Percentiles rank a stretch among this genome's conserved stretches.
These are phyloP conservation scores for Nyctibius grandis DNA, from an alignment of 2,797 vertebrate species.

Conservation along the genomic window DNA sequence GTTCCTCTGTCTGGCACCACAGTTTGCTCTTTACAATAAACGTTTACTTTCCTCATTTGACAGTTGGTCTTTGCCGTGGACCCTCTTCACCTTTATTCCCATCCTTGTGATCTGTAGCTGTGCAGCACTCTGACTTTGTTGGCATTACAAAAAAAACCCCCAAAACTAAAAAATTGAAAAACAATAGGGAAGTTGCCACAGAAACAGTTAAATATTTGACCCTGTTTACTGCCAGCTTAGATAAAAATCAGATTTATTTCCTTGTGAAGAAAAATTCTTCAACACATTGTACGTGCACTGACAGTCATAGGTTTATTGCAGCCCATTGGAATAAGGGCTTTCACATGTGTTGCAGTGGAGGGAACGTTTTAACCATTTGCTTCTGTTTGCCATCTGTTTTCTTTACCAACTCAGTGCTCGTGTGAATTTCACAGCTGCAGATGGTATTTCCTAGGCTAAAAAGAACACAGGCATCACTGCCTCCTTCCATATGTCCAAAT, in stretches of 20 bases:
- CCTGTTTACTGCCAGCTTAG: conserved; percentile 56
- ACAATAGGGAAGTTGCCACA: conserved; percentile 5
- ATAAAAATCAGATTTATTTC: conserved; percentile 58
- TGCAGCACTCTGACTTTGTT: not conserved
- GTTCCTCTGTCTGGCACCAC: not conserved
- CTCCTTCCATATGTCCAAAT: not conserved
- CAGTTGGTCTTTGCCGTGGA: not conserved
- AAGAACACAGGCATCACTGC: not conserved
- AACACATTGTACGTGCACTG: not conserved
- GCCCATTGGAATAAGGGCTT: conserved; percentile 8
- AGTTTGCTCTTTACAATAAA: not conserved
- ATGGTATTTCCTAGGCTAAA: not conserved
- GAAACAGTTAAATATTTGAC: conserved; percentile 60
- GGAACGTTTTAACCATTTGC: conserved; percentile 41
- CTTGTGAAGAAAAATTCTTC: conserved; percentile 29
- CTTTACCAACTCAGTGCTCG: not conserved
- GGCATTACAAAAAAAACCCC: not conserved
- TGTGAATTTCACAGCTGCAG: conserved; percentile 31
- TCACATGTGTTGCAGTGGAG: conserved; percentile 5
- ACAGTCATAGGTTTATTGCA: conserved; percentile 4
- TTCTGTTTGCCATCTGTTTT: conserved; percentile 54
- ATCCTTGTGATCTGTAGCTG: not conserved
- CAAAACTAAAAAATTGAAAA: not conserved
- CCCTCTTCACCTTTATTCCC: not conserved
- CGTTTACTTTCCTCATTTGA: not conserved